Conservation (phyloP, 2,113 vertebrate genomes). For the Alethe castanea region DNA sequence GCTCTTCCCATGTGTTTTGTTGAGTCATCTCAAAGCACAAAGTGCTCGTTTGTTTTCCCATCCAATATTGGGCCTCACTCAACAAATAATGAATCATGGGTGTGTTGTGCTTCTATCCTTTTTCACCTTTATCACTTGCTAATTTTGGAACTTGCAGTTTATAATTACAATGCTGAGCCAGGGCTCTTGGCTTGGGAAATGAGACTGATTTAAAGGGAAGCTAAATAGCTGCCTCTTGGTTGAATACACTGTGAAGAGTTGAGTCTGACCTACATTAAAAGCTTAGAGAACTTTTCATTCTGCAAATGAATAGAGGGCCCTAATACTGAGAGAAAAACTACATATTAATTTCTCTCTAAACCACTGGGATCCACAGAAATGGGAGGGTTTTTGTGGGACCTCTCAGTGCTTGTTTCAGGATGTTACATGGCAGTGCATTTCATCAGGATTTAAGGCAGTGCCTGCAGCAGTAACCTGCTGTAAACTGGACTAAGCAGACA, state of each 20-base stretch:
- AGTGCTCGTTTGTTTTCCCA: not conserved
- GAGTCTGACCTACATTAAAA: not conserved
- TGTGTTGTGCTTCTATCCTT: conserved; percentile 6
- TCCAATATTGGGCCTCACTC: not conserved
- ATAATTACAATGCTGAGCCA: not conserved
- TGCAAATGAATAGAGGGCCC: not conserved
- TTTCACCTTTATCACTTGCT: conserved; percentile 10
- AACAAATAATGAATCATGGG: not conserved
- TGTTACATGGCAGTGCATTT: not conserved
- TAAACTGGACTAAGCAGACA: not conserved
- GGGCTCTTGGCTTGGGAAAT: not conserved
- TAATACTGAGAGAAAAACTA: not conserved
- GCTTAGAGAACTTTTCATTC: not conserved
- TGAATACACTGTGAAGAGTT: not conserved
- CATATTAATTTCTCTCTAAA: not conserved
- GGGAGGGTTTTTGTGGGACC: not conserved
- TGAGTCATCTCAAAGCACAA: not conserved
- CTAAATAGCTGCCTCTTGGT: not conserved
- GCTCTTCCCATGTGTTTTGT: not conserved
- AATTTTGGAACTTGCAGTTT: conserved; percentile 39
- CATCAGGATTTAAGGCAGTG: not conserved
- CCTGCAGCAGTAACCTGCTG: not conserved
- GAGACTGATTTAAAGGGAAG: not conserved
- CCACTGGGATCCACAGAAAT: not conserved
- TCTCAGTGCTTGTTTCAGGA: not conserved